Evolutionary conservation across 23 tunicate species (phyloP).

Genomic region (Botrylloides violaceus): DNA sequence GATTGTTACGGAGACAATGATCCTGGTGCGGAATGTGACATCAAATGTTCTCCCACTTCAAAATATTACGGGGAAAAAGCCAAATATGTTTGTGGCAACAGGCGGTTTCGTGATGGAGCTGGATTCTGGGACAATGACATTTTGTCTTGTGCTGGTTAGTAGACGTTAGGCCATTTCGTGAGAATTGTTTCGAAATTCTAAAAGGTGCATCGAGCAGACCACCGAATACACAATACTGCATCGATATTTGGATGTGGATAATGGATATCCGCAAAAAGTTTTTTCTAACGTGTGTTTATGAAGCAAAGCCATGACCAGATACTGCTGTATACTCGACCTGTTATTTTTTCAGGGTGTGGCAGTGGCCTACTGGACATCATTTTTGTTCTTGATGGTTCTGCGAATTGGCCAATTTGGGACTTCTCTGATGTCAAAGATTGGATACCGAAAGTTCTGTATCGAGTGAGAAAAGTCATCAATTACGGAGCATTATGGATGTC

Average conservation of each 20-base stretch:
- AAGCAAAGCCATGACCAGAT: too few relatives aligned
- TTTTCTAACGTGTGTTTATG: too few relatives aligned
- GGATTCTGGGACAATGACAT: conserved; percentile 23
- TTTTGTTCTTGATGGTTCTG: conserved; percentile 8
- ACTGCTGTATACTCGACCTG: too few relatives aligned
- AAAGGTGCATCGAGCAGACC: too few relatives aligned
- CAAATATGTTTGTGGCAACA: conserved; percentile 3
- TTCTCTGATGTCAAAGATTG: conserved; percentile 16
- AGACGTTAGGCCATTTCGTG: neutral
- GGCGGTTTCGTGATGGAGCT: neutral
- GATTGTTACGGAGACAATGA: conserved; percentile 1
- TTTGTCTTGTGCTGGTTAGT: conserved; percentile 21
- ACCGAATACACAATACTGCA: too few relatives aligned
- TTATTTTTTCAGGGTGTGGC: conserved; percentile 17
- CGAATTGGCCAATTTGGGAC: conserved; percentile 7
- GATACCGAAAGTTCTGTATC: neutral
- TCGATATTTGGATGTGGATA: too few relatives aligned
- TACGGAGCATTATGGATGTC: conserved; percentile 7
- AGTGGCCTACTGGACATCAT: conserved; percentile 13
- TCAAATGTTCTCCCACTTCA: conserved; percentile 17
- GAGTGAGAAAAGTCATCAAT: conserved; percentile 5
- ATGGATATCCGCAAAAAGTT: too few relatives aligned
- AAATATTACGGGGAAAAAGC: neutral
- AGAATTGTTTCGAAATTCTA: too few relatives aligned
- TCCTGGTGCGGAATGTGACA: conserved; percentile 21